These are phyloP conservation scores for Agriopis aurantiaria DNA, from an alignment of 2,888 invertebrate species.

Conservation along the genomic window DNA sequence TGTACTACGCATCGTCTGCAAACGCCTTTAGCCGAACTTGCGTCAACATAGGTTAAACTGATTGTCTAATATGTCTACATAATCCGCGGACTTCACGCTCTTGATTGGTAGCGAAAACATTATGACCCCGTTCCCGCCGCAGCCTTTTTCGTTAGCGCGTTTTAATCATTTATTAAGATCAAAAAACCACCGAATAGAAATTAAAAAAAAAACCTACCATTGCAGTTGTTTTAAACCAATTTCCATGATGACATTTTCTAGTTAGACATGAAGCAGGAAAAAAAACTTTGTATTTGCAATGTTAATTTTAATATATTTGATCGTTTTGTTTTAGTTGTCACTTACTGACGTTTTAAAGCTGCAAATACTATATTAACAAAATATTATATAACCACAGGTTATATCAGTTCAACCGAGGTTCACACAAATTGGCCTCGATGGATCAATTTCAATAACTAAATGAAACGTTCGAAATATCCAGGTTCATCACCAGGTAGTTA, in stretches of 20 bases:
- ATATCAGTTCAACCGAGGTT: not conserved
- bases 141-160: not conserved
- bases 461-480: not conserved
- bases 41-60: constrained; percentile 10
- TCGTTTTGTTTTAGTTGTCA: too few species aligned
- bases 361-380: not conserved
- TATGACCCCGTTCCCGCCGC: too few species aligned
- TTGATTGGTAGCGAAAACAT: not conserved
- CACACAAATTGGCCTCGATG: constrained; percentile 3
- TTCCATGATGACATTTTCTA: too few species aligned
- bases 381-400: not conserved
- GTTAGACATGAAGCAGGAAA: too few species aligned
- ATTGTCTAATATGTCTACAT: not conserved
- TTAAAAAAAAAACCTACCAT: too few species aligned
- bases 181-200: too few species aligned
- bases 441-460: constrained; percentile 6
- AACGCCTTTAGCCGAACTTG: not conserved
- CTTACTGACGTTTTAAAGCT: not conserved
- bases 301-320: too few species aligned
- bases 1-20: too few species aligned
- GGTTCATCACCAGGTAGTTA: not conserved
- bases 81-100: constrained; percentile 1
- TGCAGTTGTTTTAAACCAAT: too few species aligned
- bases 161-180: too few species aligned
- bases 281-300: too few species aligned